Percentiles rank a stretch among this genome's conserved stretches.
Conservation (phyloP, 2,797 vertebrate species). For the Australoheros facetus region DNA sequence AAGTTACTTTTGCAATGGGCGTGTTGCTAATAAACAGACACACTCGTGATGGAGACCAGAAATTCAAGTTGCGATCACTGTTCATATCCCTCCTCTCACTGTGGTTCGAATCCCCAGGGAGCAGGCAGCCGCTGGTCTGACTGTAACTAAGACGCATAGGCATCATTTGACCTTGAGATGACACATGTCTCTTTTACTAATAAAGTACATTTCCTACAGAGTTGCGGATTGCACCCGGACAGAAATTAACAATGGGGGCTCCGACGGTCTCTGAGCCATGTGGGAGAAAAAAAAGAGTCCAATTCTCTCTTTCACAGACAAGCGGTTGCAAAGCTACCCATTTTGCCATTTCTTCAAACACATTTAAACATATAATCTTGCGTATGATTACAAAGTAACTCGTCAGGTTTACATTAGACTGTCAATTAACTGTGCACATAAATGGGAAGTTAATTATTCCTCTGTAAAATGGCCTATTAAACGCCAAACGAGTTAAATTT, state of each 20-base stretch:
- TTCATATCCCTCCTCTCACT: background rate
- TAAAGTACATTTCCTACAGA: conserved; percentile 21
- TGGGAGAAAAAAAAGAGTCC: background rate
- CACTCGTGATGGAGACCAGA: background rate
- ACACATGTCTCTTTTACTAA: background rate
- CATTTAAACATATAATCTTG: conserved; percentile 64
- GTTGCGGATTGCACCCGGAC: conserved; percentile 10
- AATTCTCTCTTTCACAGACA: background rate
- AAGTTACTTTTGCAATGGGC: background rate
- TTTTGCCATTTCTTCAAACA: conserved; percentile 37
- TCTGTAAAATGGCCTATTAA: conserved; percentile 95
- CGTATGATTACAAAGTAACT: conserved; percentile 81
- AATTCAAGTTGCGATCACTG: conserved; percentile 1
- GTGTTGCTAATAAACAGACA: background rate
- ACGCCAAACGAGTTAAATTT: conserved; percentile 90
- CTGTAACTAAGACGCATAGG: conserved; percentile 1
- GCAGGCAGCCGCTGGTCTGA: background rate
- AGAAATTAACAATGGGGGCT: conserved; percentile 6
- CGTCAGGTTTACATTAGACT: conserved; percentile 87
- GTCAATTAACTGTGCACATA: conserved; percentile 97
- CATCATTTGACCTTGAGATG: conserved; percentile 12
- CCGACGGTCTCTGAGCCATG: background rate
- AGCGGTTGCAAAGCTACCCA: background rate
- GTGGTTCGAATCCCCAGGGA: background rate
- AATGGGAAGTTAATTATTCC: conserved; percentile 95